phyloP scores from a whole-genome alignment of 2,113 vertebrate species.

The Fulica atra region DNA sequence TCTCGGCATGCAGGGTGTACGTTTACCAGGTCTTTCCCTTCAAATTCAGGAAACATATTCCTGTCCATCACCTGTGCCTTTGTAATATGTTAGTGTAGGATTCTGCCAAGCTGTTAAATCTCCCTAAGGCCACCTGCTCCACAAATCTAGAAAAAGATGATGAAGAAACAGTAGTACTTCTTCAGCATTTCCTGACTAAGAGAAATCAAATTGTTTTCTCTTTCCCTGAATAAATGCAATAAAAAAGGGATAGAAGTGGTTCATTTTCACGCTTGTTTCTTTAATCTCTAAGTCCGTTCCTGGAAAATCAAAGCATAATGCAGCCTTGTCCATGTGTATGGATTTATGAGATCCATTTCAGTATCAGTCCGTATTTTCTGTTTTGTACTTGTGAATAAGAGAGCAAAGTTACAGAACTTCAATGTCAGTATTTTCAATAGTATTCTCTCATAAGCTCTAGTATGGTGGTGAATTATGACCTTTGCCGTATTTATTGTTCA shows the following conservation, averaged over 20 bases:
- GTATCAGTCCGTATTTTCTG: background rate
- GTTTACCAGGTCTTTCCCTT: background rate
- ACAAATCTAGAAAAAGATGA: background rate
- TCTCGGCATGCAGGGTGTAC: background rate
- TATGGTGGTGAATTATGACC: background rate
- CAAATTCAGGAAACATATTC: background rate
- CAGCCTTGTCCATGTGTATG: background rate
- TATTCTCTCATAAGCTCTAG: background rate
- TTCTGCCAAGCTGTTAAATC: conserved; percentile 17
- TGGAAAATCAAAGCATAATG: background rate
- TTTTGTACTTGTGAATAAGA: background rate
- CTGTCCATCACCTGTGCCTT: background rate
- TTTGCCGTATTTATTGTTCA: background rate
- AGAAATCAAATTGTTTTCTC: background rate
- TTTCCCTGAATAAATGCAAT: background rate
- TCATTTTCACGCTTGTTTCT: background rate
- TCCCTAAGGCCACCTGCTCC: background rate
- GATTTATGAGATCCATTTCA: background rate
- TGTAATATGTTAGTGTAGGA: background rate
- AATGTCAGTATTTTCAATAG: background rate
- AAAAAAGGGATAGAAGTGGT: background rate
- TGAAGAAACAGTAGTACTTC: background rate
- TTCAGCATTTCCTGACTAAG: background rate
- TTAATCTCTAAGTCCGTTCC: background rate
- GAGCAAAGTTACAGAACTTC: background rate